Evolutionary conservation across 2,113 vertebrate genomes (phyloP).

Genomic region (Terrapene triunguis): DNA sequence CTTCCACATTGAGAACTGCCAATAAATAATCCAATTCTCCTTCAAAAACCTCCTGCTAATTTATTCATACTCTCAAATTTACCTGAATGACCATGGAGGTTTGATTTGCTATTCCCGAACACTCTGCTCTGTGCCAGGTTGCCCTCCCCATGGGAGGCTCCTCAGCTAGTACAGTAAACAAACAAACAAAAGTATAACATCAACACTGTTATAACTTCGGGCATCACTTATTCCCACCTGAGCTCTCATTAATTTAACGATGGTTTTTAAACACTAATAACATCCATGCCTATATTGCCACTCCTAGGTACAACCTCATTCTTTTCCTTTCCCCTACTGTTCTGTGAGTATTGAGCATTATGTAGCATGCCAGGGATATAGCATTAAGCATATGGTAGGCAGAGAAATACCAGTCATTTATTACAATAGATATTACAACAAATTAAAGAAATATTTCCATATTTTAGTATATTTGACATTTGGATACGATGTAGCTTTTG

Average conservation of each 20-base stretch:
- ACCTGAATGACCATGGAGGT: neutral
- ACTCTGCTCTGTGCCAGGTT: neutral
- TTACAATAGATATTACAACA: neutral
- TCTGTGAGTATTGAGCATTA: neutral
- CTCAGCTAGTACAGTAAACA: neutral
- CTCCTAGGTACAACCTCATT: neutral
- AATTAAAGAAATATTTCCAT: neutral
- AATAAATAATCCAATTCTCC: neutral
- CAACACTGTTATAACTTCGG: neutral
- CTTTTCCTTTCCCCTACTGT: neutral
- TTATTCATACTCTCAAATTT: conserved; percentile 37
- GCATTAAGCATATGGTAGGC: neutral
- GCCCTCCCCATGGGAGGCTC: neutral
- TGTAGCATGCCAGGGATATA: neutral
- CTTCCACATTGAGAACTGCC: conserved; percentile 35
- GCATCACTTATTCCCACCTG: neutral
- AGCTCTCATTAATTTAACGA: neutral
- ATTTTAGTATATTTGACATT: neutral
- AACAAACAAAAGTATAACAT: neutral
- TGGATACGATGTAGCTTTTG: neutral
- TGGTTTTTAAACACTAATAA: neutral
- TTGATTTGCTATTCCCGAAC: neutral
- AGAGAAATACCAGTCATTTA: neutral
- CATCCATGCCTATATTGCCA: neutral
- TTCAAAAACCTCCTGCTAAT: conserved; percentile 45